phyloP scores from a whole-genome alignment of 2,797 vertebrate species.

The Mico argentatus region DNA sequence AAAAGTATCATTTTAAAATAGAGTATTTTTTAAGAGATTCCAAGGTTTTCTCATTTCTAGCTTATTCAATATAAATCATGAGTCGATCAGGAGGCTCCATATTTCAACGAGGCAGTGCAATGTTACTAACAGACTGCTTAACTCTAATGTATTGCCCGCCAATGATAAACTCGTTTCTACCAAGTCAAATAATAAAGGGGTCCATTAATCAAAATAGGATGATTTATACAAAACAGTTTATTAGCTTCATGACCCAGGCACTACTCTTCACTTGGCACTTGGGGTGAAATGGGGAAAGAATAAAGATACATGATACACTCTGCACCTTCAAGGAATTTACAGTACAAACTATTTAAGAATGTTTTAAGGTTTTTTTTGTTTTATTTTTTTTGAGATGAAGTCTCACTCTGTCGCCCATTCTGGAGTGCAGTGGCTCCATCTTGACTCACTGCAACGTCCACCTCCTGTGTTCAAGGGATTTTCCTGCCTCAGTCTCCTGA shows the following conservation, averaged over 20 bases:
- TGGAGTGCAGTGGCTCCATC: no score
- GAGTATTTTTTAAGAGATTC: not conserved
- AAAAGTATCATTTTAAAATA: conserved; percentile 54
- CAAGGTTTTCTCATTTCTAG: not conserved
- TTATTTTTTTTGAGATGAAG: no score
- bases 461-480: no score
- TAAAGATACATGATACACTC: not conserved
- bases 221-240: not conserved
- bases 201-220: not conserved
- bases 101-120: not conserved
- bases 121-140: not conserved
- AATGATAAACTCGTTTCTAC: conserved; percentile 9
- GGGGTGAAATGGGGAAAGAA: not conserved
- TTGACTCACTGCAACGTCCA: no score
- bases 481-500: no score
- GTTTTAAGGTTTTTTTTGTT: not conserved
- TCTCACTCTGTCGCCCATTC: no score
- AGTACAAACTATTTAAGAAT: conserved; percentile 26
- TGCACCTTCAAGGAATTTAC: not conserved
- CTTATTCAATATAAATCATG: not conserved
- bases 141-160: not conserved
- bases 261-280: not conserved
- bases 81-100: not conserved
- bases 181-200: not conserved
- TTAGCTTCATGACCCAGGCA: not conserved